These are phyloP conservation scores for Enteromius afrohamiltoni DNA, from an alignment of 2,797 vertebrate genomes.

Conservation along the genomic window DNA sequence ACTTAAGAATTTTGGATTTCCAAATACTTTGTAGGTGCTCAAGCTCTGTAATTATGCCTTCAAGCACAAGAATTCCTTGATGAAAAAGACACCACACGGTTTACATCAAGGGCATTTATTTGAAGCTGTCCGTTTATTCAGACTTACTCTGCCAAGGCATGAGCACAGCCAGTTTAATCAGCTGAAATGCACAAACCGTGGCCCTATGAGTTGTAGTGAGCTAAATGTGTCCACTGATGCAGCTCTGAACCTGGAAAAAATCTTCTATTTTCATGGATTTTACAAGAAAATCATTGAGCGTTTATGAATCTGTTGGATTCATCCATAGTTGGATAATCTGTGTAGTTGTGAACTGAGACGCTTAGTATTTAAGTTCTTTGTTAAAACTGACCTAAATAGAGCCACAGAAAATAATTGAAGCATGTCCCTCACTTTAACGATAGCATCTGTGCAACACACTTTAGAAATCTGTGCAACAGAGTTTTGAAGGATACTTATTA, in stretches of 20 bases:
- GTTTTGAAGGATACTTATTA: neutral
- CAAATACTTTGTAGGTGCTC: slow-evolving; percentile 8
- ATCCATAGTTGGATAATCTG: neutral
- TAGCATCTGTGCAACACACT: neutral
- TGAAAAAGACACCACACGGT: neutral
- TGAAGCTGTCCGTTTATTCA: slow-evolving; percentile 2
- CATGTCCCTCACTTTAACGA: neutral
- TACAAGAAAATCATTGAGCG: neutral
- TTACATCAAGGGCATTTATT: slow-evolving; percentile 27
- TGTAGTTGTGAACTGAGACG: neutral
- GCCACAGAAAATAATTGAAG: neutral
- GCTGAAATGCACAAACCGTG: neutral
- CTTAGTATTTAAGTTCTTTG: neutral
- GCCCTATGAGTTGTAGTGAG: neutral
- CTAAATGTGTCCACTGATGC: neutral
- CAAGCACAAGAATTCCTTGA: slow-evolving; percentile 25
- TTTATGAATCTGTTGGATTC: neutral
- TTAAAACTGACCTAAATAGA: neutral
- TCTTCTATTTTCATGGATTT: neutral
- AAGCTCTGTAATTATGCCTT: slow-evolving; percentile 27
- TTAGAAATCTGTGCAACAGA: neutral
- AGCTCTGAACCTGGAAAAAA: neutral
- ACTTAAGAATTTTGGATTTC: slow-evolving; percentile 12
- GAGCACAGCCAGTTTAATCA: slow-evolving; percentile 11
- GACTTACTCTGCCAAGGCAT: slow-evolving; percentile 5